Conservation (phyloP, 2,797 vertebrate species). For the Halcyon smyrnensis region DNA sequence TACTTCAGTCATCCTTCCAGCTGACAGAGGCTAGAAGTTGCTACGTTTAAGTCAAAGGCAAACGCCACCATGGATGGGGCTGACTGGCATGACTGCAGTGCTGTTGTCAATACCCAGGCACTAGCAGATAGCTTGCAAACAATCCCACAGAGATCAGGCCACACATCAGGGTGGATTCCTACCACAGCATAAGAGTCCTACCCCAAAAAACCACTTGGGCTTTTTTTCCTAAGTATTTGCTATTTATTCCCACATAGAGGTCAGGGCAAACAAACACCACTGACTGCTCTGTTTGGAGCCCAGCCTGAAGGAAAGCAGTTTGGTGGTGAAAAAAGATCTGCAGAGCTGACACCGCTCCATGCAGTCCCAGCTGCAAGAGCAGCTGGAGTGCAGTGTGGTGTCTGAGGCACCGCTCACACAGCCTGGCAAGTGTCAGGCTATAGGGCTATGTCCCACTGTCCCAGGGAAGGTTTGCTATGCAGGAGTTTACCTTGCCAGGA, state of each 20-base stretch:
- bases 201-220: background rate
- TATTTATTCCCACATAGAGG: background rate
- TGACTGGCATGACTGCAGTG: background rate
- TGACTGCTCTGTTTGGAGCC: background rate
- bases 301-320: background rate
- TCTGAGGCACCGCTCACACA: rapidly evolving
- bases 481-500: background rate
- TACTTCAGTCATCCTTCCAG: background rate
- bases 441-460: background rate
- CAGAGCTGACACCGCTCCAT: background rate
- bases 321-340: background rate
- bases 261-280: background rate
- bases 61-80: background rate
- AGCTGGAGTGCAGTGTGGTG: background rate
- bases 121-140: background rate
- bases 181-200: background rate
- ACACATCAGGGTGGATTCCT: background rate
- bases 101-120: rapidly evolving
- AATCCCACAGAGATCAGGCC: background rate
- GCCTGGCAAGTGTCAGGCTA: background rate
- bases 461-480: background rate
- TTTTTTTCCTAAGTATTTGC: background rate
- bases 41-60: background rate
- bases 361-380: background rate
- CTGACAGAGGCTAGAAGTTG: background rate